These are phyloP conservation scores for Hexactinellida sp. DNA, from an alignment of 37 sponge, comb jelly and placozoan genomes.

Conservation along the genomic window DNA sequence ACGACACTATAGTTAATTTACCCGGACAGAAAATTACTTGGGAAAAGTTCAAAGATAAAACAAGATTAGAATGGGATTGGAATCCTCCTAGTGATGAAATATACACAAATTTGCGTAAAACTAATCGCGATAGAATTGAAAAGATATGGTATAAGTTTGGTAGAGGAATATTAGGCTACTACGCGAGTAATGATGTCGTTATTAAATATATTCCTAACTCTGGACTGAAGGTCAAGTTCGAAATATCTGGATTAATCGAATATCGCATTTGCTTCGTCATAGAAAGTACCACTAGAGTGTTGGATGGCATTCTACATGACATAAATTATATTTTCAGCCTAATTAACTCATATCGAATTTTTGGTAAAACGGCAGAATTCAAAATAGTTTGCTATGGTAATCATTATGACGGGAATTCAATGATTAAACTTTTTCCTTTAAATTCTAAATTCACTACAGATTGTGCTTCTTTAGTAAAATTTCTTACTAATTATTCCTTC, in stretches of 20 bases:
- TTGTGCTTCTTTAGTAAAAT: too few species aligned
- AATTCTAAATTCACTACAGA: neutral
- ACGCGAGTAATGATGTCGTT: neutral
- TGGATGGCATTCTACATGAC: neutral
- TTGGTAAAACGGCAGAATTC: too few species aligned
- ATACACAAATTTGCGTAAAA: neutral
- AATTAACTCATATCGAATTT: neutral
- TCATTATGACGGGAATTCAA: neutral
- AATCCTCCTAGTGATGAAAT: neutral
- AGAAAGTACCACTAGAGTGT: neutral
- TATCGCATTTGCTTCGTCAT: neutral
- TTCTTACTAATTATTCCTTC: neutral
- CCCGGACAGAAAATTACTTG: neutral
- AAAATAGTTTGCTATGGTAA: neutral
- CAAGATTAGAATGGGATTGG: neutral
- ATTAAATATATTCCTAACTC: neutral
- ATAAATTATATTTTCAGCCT: neutral
- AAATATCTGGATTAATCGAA: neutral
- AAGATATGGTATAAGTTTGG: neutral
- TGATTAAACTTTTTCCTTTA: neutral
- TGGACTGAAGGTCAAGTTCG: neutral
- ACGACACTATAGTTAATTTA: neutral
- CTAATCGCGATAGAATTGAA: neutral
- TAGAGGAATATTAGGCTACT: neutral
- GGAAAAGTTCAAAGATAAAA: neutral